Evolutionary conservation across 2,113 vertebrate species (phyloP).

Genomic region (Octodon degus): DNA sequence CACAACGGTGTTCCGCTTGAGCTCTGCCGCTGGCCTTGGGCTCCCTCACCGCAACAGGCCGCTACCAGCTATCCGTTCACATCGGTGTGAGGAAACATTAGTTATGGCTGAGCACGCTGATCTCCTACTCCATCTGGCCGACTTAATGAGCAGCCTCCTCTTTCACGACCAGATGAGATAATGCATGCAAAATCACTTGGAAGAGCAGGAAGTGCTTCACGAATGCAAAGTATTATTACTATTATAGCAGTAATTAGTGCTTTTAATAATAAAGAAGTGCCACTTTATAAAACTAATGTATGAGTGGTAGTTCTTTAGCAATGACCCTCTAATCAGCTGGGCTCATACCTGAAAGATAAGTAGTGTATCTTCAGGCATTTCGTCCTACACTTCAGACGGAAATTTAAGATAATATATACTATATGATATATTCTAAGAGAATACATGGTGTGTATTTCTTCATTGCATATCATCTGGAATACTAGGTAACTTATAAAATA

Average conservation of each 20-base stretch:
- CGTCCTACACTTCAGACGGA: not conserved
- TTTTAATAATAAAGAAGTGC: conserved; percentile 62
- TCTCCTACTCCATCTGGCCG: conserved; percentile 57
- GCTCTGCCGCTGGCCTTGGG: not conserved
- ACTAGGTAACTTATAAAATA: not conserved
- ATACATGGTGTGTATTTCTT: not conserved
- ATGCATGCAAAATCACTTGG: conserved; percentile 62
- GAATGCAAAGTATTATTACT: conserved; percentile 71
- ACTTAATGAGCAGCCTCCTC: conserved; percentile 46
- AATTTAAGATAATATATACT: not conserved
- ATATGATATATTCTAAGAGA: not conserved
- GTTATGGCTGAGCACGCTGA: conserved; percentile 67
- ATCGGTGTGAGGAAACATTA: conserved; percentile 58
- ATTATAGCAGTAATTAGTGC: conserved; percentile 65
- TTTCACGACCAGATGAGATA: conserved; percentile 58
- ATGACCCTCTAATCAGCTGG: conserved; percentile 58
- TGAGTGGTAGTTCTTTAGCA: conserved; percentile 43
- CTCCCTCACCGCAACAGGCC: not conserved
- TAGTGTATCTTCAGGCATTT: not conserved
- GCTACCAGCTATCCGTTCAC: not conserved
- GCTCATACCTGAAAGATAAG: conserved; percentile 19
- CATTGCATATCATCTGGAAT: not conserved
- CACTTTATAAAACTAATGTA: conserved; percentile 49
- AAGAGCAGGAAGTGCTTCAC: conserved; percentile 55
- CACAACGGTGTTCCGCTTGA: not conserved